These are phyloP conservation scores for Coilia nasus DNA, from an alignment of 2,797 vertebrate genomes.

Conservation along the genomic window DNA sequence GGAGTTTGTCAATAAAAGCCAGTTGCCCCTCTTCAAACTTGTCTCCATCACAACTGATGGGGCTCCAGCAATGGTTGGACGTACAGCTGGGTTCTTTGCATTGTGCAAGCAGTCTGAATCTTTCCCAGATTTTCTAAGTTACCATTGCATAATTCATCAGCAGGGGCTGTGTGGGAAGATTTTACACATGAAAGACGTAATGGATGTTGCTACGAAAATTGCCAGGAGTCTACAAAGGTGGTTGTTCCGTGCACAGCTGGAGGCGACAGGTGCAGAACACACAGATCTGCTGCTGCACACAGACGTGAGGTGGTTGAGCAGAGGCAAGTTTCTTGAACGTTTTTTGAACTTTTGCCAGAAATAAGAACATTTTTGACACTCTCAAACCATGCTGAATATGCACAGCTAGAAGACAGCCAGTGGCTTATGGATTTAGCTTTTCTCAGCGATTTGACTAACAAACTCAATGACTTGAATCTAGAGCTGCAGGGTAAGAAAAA, in stretches of 20 bases:
- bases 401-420: no score
- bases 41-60: slow-evolving; percentile 41
- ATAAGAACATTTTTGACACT: not conserved
- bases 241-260: slow-evolving; percentile 32
- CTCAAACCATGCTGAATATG: no score
- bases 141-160: slow-evolving; percentile 47
- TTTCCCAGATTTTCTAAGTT: slow-evolving; percentile 40
- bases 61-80: slow-evolving; percentile 40
- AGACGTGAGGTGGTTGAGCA: no score
- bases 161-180: slow-evolving; percentile 39
- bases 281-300: no score
- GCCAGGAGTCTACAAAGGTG: slow-evolving; percentile 35
- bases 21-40: slow-evolving; percentile 37
- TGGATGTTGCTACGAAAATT: slow-evolving; percentile 44
- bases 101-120: slow-evolving; percentile 38
- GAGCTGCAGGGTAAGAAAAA: no score
- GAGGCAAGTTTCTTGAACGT: slow-evolving; percentile 13
- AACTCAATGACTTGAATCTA: no score
- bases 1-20: slow-evolving; percentile 36
- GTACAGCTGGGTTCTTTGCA: slow-evolving; percentile 38
- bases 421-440: no score
- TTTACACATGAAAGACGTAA: slow-evolving; percentile 49
- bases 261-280: no score
- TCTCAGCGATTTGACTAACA: no score
- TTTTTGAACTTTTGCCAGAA: not conserved